Conservation (phyloP, 2,113 vertebrate species). For the Tursiops truncatus region DNA sequence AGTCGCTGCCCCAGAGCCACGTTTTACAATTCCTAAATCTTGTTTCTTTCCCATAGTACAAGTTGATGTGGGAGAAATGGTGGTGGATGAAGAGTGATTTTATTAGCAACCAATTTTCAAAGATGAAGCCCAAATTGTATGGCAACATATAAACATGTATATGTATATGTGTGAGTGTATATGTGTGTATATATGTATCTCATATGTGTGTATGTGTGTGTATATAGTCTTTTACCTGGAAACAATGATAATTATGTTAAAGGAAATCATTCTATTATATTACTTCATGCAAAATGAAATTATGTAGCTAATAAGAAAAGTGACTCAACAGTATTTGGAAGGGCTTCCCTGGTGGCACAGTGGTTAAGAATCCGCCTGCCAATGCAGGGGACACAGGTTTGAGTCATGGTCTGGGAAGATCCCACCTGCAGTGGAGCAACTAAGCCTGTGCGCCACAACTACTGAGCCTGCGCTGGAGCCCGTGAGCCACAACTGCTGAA, state of each 20-base stretch:
- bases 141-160: neutral
- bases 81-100: neutral
- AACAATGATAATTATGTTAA: neutral
- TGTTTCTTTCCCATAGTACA: neutral
- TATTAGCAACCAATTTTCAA: neutral
- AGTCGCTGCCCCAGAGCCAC: neutral
- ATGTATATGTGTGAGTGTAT: neutral
- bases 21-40: neutral
- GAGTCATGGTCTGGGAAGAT: no score
- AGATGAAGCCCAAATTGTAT: neutral
- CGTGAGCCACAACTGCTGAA: no score
- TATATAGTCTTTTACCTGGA: neutral
- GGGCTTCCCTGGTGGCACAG: no score
- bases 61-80: neutral
- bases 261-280: neutral
- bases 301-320: neutral
- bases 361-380: no score
- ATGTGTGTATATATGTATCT: neutral
- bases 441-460: no score
- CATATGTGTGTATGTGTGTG: neutral
- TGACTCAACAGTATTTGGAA: neutral
- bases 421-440: no score
- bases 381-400: no score
- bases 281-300: neutral
- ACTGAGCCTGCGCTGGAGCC: no score